These are phyloP conservation scores for Anastrepha ludens DNA, from an alignment of 1,140 invertebrate species.

Conservation along the genomic window DNA sequence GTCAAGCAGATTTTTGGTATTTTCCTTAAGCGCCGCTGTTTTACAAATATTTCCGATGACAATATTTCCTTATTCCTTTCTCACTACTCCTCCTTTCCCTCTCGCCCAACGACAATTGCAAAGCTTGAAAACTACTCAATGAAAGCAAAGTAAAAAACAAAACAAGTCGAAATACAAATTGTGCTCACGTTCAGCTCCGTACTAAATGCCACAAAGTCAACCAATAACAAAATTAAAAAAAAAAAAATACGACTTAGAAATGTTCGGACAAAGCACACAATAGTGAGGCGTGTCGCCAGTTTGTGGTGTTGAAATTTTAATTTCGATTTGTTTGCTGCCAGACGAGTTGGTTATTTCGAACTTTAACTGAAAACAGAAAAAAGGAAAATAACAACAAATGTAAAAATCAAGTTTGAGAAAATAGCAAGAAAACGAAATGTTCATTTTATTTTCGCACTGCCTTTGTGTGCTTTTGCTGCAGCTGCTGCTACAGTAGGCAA, in stretches of 20 bases:
- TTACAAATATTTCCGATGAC: not conserved
- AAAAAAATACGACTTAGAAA: not conserved
- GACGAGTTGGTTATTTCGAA: constrained; percentile 24
- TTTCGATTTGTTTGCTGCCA: constrained; percentile 54
- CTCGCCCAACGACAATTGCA: no score
- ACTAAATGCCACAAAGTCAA: constrained; percentile 2
- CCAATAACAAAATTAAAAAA: not conserved
- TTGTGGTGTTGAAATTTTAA: constrained; percentile 56
- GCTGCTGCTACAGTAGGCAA: not conserved
- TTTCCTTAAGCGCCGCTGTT: no score
- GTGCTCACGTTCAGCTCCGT: not conserved
- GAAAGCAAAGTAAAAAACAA: not conserved
- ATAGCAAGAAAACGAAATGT: not conserved
- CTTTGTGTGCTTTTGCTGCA: not conserved
- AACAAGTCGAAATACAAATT: not conserved
- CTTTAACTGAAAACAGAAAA: not conserved
- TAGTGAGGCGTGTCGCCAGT: not conserved
- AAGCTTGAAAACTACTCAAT: no score
- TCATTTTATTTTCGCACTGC: not conserved
- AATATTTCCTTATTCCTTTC: not conserved
- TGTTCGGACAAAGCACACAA: constrained; percentile 7
- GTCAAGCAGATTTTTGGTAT: no score
- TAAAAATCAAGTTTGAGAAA: constrained; percentile 1
- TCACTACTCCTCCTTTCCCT: not conserved
- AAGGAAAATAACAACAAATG: not conserved